A percentile compares a stretch with the other conserved stretches of the same genome.
These are phyloP conservation scores for Python bivittatus DNA, from an alignment of 2,113 vertebrate species.

Conservation along the genomic window DNA sequence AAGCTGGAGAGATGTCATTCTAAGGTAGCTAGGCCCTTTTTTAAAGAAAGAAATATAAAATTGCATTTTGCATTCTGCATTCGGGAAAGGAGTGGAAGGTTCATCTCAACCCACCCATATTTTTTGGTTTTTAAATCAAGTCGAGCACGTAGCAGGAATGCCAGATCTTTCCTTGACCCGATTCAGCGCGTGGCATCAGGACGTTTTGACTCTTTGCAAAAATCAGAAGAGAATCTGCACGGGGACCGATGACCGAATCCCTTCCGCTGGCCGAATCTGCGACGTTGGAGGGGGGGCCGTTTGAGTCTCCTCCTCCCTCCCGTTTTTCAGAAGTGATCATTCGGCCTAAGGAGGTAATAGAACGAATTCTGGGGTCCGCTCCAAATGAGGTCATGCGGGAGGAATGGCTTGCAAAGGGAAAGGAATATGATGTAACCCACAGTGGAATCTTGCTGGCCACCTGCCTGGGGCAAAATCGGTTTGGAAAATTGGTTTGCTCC, in stretches of 20 bases:
- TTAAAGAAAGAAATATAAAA: too few species aligned
- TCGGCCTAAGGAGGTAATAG: not conserved
- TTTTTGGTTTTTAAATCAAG: too few species aligned
- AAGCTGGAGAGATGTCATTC: too few species aligned
- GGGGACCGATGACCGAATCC: not conserved
- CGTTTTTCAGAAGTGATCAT: not conserved
- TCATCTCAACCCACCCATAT: too few species aligned
- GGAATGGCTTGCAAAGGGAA: not conserved
- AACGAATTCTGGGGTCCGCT: not conserved
- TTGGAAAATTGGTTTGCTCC: not conserved
- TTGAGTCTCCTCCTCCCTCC: not conserved
- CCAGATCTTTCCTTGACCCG: too few species aligned
- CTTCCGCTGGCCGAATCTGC: accelerated
- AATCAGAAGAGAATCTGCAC: not conserved
- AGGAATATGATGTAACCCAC: not conserved
- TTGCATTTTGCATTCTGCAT: too few species aligned
- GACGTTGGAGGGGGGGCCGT: not conserved
- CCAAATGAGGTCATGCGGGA: slow-evolving; percentile 1
- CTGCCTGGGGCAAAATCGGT: not conserved
- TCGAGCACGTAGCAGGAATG: too few species aligned
- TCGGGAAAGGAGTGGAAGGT: too few species aligned
- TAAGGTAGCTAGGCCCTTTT: too few species aligned
- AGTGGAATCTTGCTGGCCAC: not conserved
- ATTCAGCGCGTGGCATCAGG: too few species aligned
- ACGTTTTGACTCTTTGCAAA: not conserved